Percentiles rank a stretch among this genome's conserved stretches.
These are phyloP conservation scores for Haliclystus octoradiatus DNA, from an alignment of 30 jellyfish, hydroid and myxozoan species.

Conservation along the genomic window DNA sequence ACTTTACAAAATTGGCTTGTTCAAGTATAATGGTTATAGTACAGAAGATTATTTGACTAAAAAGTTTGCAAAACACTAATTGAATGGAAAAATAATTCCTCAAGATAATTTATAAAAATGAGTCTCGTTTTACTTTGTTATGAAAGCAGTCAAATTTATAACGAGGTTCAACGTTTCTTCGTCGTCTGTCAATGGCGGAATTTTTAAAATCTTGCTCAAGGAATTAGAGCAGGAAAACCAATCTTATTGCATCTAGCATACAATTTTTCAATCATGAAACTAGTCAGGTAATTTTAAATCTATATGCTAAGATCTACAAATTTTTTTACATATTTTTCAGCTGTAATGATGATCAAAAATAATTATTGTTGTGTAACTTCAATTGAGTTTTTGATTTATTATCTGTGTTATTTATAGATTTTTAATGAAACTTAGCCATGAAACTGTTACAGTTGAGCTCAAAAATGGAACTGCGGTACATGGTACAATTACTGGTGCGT, in stretches of 20 bases:
- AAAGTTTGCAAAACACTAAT: too few relatives aligned
- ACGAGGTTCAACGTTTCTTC: not conserved
- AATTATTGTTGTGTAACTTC: too few relatives aligned
- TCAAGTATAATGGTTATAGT: too few relatives aligned
- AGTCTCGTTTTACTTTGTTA: too few relatives aligned
- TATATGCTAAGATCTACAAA: too few relatives aligned
- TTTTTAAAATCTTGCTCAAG: not conserved
- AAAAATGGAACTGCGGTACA: slow-evolving; percentile 93
- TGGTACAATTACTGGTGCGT: slow-evolving; percentile 93
- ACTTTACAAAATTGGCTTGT: too few relatives aligned
- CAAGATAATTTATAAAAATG: too few relatives aligned
- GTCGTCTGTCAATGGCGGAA: slow-evolving; percentile 1
- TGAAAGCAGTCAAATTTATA: not conserved
- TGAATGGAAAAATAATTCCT: too few relatives aligned
- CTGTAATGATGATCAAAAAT: too few relatives aligned
- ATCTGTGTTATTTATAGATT: slow-evolving; percentile 40
- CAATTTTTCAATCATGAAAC: not conserved
- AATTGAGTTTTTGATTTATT: not conserved
- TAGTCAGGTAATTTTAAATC: not conserved
- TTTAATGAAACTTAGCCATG: slow-evolving; percentile 97
- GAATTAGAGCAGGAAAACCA: not conserved
- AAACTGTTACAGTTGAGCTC: slow-evolving; percentile 88
- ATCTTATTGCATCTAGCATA: not conserved
- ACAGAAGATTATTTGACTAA: not conserved
- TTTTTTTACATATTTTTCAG: too few relatives aligned